Percentiles rank a stretch among this genome's conserved stretches.
Conservation (phyloP, 2,888 invertebrate species). For the Acrobasis suavella region DNA sequence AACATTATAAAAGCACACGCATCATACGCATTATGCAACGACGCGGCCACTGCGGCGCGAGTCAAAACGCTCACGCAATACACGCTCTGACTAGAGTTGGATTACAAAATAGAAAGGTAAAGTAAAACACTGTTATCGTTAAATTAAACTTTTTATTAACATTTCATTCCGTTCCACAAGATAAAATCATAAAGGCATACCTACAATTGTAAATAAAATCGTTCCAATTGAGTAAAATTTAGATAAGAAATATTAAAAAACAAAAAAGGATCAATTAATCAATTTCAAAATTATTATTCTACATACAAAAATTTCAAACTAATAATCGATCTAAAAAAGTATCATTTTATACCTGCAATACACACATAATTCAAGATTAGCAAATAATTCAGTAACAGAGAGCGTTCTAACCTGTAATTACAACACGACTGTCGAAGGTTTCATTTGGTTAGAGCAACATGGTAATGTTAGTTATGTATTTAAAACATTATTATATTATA, state of each 20-base stretch:
- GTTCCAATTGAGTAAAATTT: constrained; percentile 31
- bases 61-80: no score
- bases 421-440: not conserved
- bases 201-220: constrained; percentile 13
- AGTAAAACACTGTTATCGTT: constrained; percentile 4
- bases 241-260: not conserved
- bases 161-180: constrained; percentile 25
- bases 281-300: not conserved
- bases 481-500: no score
- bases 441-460: not conserved
- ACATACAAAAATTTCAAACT: constrained; percentile 1
- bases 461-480: not conserved
- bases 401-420: not conserved
- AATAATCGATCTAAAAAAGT: not conserved
- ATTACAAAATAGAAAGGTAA: not conserved
- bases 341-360: not conserved
- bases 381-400: not conserved
- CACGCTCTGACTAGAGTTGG: no score
- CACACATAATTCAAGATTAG: not conserved
- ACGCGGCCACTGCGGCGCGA: no score
- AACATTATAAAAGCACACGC: no score
- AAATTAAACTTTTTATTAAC: constrained; percentile 27
- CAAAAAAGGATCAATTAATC: not conserved
- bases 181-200: not conserved
- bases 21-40: no score